Evolutionary conservation across 2,797 vertebrate genomes (phyloP), one percentile per base, ranked within the genome.

Genomic region (Clarias platycephalus): DNA sequence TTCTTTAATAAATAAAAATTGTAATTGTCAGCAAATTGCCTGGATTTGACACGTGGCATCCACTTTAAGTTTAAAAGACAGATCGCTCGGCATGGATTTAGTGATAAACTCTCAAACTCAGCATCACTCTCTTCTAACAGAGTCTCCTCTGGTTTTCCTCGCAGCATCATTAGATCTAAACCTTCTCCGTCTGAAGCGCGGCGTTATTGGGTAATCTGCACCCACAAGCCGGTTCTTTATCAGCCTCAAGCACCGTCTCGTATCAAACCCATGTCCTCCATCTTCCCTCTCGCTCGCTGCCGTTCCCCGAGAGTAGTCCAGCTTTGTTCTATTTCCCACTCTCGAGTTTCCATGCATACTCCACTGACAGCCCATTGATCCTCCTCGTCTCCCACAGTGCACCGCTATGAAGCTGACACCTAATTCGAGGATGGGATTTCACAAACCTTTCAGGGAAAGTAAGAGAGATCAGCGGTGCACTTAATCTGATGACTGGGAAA

Each of bases 301-400:
- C 55, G 18, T 85, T 83, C 83, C 44, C 63, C 5, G 37, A 78
- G 81, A 67, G 85, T 31, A 68, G 58, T 67, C 62, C 34, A 80
- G 67, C 62, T 88, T 86, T 87, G 82, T 88, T 86, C 84, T 84
- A 78, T 31, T 62, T 81, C 84, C 44, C 63, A 28, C 57, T 49
- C 81, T 64, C 44, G 10, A 74, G 77, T 62, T 85, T 75, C 70
- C 79, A 66, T 60, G 34, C 78, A n/a, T 81, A 62, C 70, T 60
- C 81, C 70, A 84, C 80, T 79, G 83, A 85, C 86, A 86, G 88
- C 66, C 90, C 92, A 94, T 93, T 91, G 93, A 93, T 93, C 78
- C 70, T 91, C 82, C 86, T 86, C 77, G 67, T 88, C 89, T 89
- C 90, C 90, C 86, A 90, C 89, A 85, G 88, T 84, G 88, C 86